phyloP scores from a whole-genome alignment of 2,797 vertebrate genomes.

The Megaceryle alcyon region DNA sequence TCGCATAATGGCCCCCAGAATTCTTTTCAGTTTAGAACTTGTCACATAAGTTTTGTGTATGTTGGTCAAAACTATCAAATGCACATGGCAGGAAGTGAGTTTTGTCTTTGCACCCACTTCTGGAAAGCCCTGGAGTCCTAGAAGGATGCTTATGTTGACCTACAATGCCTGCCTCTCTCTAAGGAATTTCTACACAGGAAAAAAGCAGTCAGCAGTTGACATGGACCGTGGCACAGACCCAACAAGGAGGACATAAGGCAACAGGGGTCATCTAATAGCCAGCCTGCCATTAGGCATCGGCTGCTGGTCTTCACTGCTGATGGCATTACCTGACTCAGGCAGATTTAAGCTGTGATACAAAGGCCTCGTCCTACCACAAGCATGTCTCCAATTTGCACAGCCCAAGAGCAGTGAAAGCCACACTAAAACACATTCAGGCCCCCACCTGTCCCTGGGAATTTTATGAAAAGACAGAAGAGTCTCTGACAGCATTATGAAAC shows the following conservation, averaged over 20 bases:
- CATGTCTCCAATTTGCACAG: background rate
- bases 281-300: background rate
- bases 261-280: background rate
- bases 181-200: fast-evolving
- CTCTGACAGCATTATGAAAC: background rate
- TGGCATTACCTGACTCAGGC: background rate
- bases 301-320: background rate
- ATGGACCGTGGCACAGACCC: background rate
- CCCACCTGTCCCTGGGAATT: background rate
- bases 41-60: background rate
- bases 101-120: background rate
- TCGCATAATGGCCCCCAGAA: background rate
- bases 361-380: background rate
- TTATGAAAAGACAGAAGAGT: background rate
- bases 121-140: background rate
- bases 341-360: background rate
- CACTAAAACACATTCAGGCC: background rate
- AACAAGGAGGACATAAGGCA: background rate
- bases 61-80: background rate
- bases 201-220: background rate
- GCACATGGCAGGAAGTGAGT: background rate
- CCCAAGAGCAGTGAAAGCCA: background rate
- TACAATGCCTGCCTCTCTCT: background rate
- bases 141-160: background rate
- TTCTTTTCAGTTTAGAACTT: background rate